These are phyloP conservation scores for Geophilus truncorum DNA, from an alignment of 2,888 invertebrate genomes.

Conservation along the genomic window DNA sequence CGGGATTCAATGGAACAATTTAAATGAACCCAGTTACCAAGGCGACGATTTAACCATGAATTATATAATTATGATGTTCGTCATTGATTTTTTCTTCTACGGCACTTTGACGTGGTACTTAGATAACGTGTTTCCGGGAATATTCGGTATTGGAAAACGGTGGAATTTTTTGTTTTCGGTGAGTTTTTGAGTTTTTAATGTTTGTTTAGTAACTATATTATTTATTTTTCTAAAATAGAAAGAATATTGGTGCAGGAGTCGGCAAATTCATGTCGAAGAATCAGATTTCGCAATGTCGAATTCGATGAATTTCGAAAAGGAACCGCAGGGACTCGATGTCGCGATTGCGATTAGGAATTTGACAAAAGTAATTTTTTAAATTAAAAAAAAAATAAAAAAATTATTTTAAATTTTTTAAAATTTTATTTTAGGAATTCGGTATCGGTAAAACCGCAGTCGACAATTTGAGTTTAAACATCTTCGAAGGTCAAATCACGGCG, in stretches of 20 bases:
- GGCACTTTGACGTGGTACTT: slow-evolving; percentile 58
- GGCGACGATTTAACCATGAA: slow-evolving; percentile 44
- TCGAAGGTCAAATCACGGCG: slow-evolving; percentile 80
- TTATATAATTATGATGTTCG: slow-evolving; percentile 50
- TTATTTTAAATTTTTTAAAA: slow-evolving; percentile 22
- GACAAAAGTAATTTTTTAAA: slow-evolving; percentile 39
- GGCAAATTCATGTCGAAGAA: background rate
- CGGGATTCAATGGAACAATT: slow-evolving; percentile 46
- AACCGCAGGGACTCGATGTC: slow-evolving; percentile 45
- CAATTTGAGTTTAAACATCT: slow-evolving; percentile 70
- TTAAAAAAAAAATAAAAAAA: slow-evolving; percentile 35
- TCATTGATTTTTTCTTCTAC: slow-evolving; percentile 54
- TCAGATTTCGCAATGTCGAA: slow-evolving; percentile 31
- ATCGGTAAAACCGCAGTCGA: slow-evolving; percentile 58
- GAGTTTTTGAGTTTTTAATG: background rate
- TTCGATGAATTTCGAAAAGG: slow-evolving; percentile 46
- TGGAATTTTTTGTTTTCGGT: slow-evolving; percentile 62
- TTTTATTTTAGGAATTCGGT: too few species aligned
- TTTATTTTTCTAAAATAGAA: background rate
- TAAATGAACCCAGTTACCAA: slow-evolving; percentile 44
- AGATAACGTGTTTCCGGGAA: slow-evolving; percentile 61
- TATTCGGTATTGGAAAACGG: slow-evolving; percentile 62
- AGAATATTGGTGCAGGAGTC: background rate
- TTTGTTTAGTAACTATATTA: background rate
- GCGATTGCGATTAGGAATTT: slow-evolving; percentile 48